Percentiles rank a stretch among this genome's conserved stretches.
phyloP scores from a whole-genome alignment of 1,140 invertebrate genomes.

The Oedothorax gibbosus region DNA sequence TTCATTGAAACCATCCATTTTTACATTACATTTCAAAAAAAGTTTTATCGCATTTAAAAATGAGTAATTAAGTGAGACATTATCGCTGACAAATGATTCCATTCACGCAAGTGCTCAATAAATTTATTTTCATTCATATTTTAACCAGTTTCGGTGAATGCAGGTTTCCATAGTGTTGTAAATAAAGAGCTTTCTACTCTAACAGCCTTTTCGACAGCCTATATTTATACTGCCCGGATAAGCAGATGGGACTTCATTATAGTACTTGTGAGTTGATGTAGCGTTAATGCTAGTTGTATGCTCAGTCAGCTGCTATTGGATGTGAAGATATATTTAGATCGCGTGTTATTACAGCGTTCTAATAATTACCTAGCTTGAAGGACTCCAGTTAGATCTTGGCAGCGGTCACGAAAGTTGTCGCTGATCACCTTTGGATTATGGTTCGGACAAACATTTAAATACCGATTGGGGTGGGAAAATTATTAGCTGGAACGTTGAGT shows the following conservation, averaged over 20 bases:
- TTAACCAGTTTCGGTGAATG: no score
- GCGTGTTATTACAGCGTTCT: slow-evolving; percentile 13
- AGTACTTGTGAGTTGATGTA: slow-evolving; percentile 7
- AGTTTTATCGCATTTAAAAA: no score
- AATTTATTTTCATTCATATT: no score
- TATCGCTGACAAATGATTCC: no score
- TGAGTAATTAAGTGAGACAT: no score
- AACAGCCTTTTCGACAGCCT: slow-evolving; percentile 29
- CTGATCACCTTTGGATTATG: slow-evolving; percentile 27
- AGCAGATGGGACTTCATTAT: slow-evolving; percentile 46
- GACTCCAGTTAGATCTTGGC: neutral
- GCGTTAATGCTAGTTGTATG: slow-evolving; percentile 2
- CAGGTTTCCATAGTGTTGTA: no score
- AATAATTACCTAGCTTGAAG: neutral
- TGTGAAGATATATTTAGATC: neutral
- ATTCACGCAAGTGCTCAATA: no score
- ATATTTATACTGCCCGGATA: slow-evolving; percentile 31
- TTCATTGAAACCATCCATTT: no score
- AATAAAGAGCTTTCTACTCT: neutral
- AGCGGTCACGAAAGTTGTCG: slow-evolving; percentile 33
- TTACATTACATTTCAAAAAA: no score
- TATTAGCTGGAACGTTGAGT: neutral
- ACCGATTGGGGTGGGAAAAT: slow-evolving; percentile 1
- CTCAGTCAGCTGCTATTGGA: slow-evolving; percentile 34
- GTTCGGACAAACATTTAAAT: slow-evolving; percentile 23